Evolutionary conservation across 2,113 vertebrate species (phyloP).

Genomic region (Nematolebias whitei): DNA sequence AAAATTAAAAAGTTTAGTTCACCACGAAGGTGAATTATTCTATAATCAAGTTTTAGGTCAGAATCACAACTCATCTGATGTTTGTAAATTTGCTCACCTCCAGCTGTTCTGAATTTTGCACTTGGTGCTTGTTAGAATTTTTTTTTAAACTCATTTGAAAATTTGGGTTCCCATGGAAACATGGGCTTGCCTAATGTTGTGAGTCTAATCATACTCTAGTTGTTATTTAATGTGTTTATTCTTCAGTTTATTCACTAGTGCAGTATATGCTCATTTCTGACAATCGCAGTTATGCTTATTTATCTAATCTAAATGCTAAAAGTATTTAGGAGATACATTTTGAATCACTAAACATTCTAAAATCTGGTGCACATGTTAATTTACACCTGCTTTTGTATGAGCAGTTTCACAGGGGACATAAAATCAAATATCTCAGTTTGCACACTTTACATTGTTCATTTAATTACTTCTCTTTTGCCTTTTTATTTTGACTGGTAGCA

Average conservation of each 20-base stretch:
- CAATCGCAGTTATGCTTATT: neutral
- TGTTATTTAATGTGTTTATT: conserved; percentile 7
- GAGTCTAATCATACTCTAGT: neutral
- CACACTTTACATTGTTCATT: conserved; percentile 43
- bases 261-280: neutral
- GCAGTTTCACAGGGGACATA: neutral
- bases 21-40: conserved; percentile 9
- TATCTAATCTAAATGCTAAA: neutral
- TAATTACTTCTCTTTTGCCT: conserved; percentile 36
- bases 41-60: conserved; percentile 47
- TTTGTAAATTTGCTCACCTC: conserved; percentile 30
- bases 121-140: neutral
- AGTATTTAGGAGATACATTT: too few species aligned
- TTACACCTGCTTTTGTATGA: conserved; percentile 9
- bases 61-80: conserved; percentile 23
- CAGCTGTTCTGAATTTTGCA: conserved; percentile 6
- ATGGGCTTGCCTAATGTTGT: neutral
- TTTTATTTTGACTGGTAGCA: conserved; percentile 27
- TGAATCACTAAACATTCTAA: neutral
- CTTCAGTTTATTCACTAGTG: neutral
- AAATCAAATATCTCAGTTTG: conserved; percentile 32
- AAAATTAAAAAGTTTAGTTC: conserved; percentile 2
- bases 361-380: neutral
- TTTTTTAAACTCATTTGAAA: conserved; percentile 2
- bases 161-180: neutral